Conservation (phyloP, 2,113 vertebrate species). For the Phyllostomus hastatus region DNA sequence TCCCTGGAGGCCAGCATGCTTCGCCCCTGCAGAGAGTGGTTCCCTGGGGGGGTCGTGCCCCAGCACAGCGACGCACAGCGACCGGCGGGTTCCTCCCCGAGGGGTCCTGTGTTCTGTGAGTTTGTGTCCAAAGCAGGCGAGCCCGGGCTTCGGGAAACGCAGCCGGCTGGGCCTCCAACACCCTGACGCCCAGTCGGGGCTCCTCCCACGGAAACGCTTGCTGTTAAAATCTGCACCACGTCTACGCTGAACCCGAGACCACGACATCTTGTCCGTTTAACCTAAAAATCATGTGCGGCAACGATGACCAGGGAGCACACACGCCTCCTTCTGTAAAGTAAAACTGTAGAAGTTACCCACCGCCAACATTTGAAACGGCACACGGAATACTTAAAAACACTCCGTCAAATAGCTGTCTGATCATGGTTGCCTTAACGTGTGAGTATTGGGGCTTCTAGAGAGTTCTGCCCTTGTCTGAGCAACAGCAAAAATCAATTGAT, state of each 20-base stretch:
- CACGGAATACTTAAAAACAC: neutral
- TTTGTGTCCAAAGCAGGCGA: neutral
- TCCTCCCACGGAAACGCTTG: neutral
- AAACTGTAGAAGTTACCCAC: neutral
- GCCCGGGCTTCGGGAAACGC: neutral
- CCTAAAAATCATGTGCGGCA: neutral
- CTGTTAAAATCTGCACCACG: neutral
- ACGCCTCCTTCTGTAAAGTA: neutral
- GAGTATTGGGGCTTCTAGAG: neutral
- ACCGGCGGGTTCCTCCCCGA: too few relatives aligned
- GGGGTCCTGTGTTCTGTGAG: too few relatives aligned
- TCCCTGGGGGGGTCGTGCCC: neutral
- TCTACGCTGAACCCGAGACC: neutral
- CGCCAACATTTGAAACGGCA: neutral
- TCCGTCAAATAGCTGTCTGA: neutral
- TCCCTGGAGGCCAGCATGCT: neutral
- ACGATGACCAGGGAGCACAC: neutral
- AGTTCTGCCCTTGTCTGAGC: neutral
- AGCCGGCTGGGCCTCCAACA: neutral
- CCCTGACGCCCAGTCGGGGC: neutral
- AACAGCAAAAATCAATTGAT: neutral
- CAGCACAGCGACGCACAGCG: too few relatives aligned
- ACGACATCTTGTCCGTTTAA: neutral
- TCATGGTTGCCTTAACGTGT: neutral
- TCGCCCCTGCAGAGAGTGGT: neutral